Conservation (phyloP, 1,140 invertebrate species). For the Micrasema longulum region DNA sequence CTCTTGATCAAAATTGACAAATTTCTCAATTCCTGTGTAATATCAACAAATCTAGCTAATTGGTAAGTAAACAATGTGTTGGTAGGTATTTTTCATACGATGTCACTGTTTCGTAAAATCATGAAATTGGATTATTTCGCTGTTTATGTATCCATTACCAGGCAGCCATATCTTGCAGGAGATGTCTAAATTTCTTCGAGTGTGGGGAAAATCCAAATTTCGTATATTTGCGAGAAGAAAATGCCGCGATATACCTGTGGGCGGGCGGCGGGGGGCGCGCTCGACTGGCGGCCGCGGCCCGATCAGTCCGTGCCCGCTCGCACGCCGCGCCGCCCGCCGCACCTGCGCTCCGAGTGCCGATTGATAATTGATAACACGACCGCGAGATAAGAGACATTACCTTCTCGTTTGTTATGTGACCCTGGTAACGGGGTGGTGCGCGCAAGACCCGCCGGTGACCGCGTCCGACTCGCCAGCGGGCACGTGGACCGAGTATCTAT, state of each 20-base stretch:
- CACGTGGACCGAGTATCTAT: constrained; percentile 26
- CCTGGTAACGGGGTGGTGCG: constrained; percentile 29
- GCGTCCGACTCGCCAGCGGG: neutral
- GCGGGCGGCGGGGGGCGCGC: constrained; percentile 33
- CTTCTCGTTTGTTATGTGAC: constrained; percentile 37
- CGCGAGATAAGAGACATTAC: constrained; percentile 10
- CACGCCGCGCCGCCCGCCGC: constrained; percentile 32
- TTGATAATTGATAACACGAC: constrained; percentile 4
- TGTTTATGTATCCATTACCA: constrained; percentile 3
- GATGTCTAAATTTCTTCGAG: constrained; percentile 10
- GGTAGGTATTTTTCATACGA: too few relatives aligned
- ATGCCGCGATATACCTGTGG: constrained; percentile 26
- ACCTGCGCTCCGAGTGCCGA: constrained; percentile 31
- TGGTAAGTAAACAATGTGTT: too few relatives aligned
- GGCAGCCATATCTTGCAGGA: constrained; percentile 3
- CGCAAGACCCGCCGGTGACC: constrained; percentile 29
- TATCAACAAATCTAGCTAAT: too few relatives aligned
- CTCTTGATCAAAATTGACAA: too few relatives aligned
- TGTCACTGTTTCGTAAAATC: too few relatives aligned
- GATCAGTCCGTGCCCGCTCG: constrained; percentile 38
- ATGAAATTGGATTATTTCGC: neutral
- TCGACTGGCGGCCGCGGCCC: constrained; percentile 17
- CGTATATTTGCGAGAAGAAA: constrained; percentile 43
- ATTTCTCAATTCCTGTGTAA: too few relatives aligned
- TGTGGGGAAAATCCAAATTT: constrained; percentile 25